Evolutionary conservation across 2,113 vertebrate genomes (phyloP), one percentile per base, ranked within the genome.

Genomic region (Petrocephalus microphthalmus): DNA sequence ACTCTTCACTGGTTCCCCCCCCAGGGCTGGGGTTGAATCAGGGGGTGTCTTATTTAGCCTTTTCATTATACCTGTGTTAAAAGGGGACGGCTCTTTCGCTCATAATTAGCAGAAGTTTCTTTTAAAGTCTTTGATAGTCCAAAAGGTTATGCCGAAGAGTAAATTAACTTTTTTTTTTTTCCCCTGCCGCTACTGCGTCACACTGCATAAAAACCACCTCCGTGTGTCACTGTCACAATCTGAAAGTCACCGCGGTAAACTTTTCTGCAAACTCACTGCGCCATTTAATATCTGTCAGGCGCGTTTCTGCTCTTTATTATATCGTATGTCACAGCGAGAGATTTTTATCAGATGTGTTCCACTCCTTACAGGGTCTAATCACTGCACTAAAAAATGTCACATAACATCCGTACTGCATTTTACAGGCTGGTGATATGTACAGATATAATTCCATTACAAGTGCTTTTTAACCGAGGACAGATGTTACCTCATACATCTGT

Each of bases 101-200:
- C 33, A 64, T 86, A 86, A 86, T 86, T 86, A 78, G 57, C 45
- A 47, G 64, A 78, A 87, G 60, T 53, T 53, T 85, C 88, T 67
- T 85, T 49, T 22, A 71, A 84, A 56, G 82, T 88, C 54, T 84
- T 60, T 88, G 37, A 64, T 51, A 22, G 53, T 84, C 37, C 54
- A 53, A 84, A 85, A 89, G 82, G 83, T 85, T 85, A 85, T n/a
- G 53, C 60, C 45, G 42, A 84, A n/a, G 67, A 89, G 57, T 71
- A 53, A 85, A 81, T 67, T 85, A 71, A 37, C 42, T 20, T 74
- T 33, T 74, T 60, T 60, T 78, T 89, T 85, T 89, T 56, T n/a
- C n/a, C 37, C 60, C 20, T 42, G 33, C 78, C 45, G 7, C 81
- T 57, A 8, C 20, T 71, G 57, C 83, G 29, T 89, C 54, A 64